A percentile compares a stretch with the other conserved stretches of the same genome.
Conservation (phyloP, 2,113 vertebrate genomes). For the Camarhynchus parvulus region DNA sequence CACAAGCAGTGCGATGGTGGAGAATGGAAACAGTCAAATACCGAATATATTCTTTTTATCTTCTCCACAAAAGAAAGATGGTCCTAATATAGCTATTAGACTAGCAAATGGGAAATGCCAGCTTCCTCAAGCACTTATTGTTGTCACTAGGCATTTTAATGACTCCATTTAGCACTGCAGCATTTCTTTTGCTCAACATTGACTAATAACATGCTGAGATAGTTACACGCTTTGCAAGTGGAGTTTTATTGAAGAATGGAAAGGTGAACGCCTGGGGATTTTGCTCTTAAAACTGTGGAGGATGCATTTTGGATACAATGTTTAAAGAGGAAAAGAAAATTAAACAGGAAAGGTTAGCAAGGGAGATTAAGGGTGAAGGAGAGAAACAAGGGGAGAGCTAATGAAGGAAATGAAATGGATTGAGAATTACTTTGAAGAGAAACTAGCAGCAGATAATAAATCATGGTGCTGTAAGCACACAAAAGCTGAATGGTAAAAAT, state of each 20-base stretch:
- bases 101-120: conserved; percentile 27
- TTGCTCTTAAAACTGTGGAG: conserved; percentile 30
- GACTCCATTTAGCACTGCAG: conserved; percentile 38
- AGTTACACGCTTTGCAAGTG: conserved; percentile 18
- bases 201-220: conserved; percentile 58
- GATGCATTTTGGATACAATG: neutral
- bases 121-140: neutral
- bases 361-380: conserved; percentile 30
- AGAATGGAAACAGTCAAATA: neutral
- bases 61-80: conserved; percentile 1
- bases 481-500: conserved; percentile 24
- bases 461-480: neutral
- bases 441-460: conserved; percentile 31
- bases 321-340: conserved; percentile 42
- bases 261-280: conserved; percentile 35
- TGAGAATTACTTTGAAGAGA: conserved; percentile 35
- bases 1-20: neutral
- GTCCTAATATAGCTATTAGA: conserved; percentile 4
- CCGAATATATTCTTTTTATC: neutral
- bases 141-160: conserved; percentile 51
- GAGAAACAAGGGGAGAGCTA: conserved; percentile 38
- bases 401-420: conserved; percentile 44
- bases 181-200: conserved; percentile 26
- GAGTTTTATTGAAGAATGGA: conserved; percentile 29
- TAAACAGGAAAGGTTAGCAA: conserved; percentile 34